Evolutionary conservation across 1,140 invertebrate species (phyloP).

Genomic region (Dendroctonus valens): DNA sequence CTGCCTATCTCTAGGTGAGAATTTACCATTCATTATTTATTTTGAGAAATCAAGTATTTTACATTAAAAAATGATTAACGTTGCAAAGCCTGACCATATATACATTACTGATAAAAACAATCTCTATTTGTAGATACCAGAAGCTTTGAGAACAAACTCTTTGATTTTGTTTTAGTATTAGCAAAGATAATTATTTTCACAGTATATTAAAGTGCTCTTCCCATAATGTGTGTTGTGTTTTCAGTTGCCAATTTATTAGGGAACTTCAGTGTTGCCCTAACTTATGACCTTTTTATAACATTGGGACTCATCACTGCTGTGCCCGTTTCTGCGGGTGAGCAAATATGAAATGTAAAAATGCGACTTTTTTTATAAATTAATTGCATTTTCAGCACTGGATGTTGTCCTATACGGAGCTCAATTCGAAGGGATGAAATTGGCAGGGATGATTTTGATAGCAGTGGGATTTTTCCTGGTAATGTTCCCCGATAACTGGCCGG

Average conservation of each 20-base stretch:
- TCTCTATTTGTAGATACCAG: too few species aligned
- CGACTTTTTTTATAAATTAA: not conserved
- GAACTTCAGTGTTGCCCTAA: conserved; percentile 86
- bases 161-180: too few species aligned
- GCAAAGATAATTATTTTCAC: too few species aligned
- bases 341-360: not conserved
- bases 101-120: too few species aligned
- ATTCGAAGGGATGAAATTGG: conserved; percentile 92
- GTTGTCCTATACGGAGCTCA: conserved; percentile 78
- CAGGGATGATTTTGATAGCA: conserved; percentile 85
- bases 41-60: too few species aligned
- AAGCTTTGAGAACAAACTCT: too few species aligned
- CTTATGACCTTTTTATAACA: conserved; percentile 91
- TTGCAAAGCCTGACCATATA: too few species aligned
- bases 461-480: conserved; percentile 91
- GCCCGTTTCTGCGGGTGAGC: conserved; percentile 85
- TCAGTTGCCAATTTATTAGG: conserved; percentile 86
- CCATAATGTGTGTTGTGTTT: conserved; percentile 46
- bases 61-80: too few species aligned
- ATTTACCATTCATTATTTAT: not conserved
- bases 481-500: conserved; percentile 94
- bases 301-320: conserved; percentile 88
- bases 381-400: conserved; percentile 65
- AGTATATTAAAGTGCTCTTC: too few species aligned
- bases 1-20: conserved; percentile 71